Percentiles rank a stretch among this genome's conserved stretches.
phyloP scores from a whole-genome alignment of 2,888 invertebrate genomes.

The Dermolepida albohirtum region DNA sequence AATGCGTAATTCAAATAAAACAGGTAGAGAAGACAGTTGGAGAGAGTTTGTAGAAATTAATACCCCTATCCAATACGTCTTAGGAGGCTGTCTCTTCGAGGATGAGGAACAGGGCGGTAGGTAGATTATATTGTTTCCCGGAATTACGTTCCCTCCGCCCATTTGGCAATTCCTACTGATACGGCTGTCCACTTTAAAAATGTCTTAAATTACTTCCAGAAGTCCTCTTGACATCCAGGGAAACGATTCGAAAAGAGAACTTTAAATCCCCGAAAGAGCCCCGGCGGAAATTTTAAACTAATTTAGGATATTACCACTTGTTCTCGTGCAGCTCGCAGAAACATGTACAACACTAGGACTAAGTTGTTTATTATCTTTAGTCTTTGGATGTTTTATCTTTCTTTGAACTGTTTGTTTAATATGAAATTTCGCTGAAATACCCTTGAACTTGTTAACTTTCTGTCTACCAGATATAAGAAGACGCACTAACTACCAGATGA shows the following conservation, averaged over 20 bases:
- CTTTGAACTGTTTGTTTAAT: too few relatives aligned
- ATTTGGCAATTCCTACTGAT: constrained; percentile 18
- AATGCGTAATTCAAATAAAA: constrained; percentile 38
- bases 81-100: constrained; percentile 1
- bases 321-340: background rate
- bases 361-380: constrained; percentile 9
- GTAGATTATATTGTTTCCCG: constrained; percentile 34
- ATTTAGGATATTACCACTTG: constrained; percentile 26
- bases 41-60: constrained; percentile 38
- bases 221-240: constrained; percentile 20
- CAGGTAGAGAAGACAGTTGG: constrained; percentile 33
- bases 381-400: background rate
- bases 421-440: too few relatives aligned
- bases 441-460: too few relatives aligned
- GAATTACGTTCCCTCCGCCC: constrained; percentile 25
- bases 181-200: constrained; percentile 37
- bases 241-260: constrained; percentile 16
- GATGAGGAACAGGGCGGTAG: constrained; percentile 3
- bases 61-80: constrained; percentile 34
- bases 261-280: constrained; percentile 28
- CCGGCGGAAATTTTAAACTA: constrained; percentile 37
- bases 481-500: too few relatives aligned
- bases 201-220: constrained; percentile 36
- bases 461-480: too few relatives aligned
- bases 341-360: constrained; percentile 3